These are phyloP conservation scores for Brachyopa scutellaris DNA, from an alignment of 2,888 invertebrate genomes.

Conservation along the genomic window DNA sequence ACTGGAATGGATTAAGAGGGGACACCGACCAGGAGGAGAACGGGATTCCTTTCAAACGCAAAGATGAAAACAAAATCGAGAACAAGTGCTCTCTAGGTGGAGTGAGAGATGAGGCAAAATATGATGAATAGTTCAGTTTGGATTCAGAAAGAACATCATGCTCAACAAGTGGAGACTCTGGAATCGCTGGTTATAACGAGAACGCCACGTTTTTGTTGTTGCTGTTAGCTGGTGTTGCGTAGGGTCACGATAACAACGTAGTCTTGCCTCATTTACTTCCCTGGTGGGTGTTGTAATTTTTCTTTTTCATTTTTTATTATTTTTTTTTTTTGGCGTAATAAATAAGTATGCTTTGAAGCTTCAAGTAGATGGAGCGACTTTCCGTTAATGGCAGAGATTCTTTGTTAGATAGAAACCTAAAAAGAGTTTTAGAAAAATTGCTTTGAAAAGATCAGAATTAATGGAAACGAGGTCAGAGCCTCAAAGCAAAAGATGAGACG, in stretches of 20 bases:
- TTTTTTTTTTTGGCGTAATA: too few relatives aligned
- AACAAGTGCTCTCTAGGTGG: conserved; percentile 30
- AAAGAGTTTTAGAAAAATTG: conserved; percentile 16
- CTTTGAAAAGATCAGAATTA: conserved; percentile 25
- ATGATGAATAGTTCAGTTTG: conserved; percentile 69
- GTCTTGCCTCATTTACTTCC: conserved; percentile 32
- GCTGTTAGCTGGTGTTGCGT: conserved; percentile 23
- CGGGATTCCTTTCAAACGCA: conserved; percentile 39
- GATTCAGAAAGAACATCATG: conserved; percentile 51
- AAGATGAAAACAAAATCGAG: conserved; percentile 57
- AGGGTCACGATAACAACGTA: conserved; percentile 6
- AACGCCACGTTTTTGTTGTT: neutral
- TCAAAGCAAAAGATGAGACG: neutral
- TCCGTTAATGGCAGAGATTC: conserved; percentile 45
- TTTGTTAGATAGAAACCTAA: conserved; percentile 34
- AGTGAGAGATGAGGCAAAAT: neutral
- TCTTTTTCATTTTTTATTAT: too few relatives aligned
- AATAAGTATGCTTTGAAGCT: conserved; percentile 31
- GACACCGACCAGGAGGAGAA: neutral
- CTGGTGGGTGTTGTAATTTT: conserved; percentile 60
- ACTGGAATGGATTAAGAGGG: neutral
- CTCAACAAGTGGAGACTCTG: conserved; percentile 67
- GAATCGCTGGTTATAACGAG: conserved; percentile 28
- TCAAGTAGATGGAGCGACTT: conserved; percentile 44
- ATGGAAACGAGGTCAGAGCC: conserved; percentile 47